Evolutionary conservation across 2,113 vertebrate species (phyloP).

Genomic region (Neolamprologus devosi): DNA sequence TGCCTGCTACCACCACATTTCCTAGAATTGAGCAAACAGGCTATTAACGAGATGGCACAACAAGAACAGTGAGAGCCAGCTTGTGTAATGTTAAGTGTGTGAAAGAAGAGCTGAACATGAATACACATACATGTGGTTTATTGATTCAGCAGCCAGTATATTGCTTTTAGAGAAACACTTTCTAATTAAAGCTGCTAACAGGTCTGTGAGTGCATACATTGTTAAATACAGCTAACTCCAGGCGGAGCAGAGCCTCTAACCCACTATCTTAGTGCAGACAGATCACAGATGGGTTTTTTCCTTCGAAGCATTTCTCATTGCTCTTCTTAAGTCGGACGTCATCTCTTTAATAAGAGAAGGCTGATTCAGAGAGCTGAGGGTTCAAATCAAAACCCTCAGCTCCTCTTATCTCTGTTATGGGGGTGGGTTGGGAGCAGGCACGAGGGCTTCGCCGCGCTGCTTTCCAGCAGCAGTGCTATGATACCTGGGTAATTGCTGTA

Average conservation of each 20-base stretch:
- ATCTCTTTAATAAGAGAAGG: background rate
- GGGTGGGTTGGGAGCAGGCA: background rate
- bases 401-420: background rate
- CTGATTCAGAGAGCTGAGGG: background rate
- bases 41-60: conserved; percentile 16
- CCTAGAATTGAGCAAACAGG: conserved; percentile 4
- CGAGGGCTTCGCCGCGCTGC: background rate
- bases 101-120: background rate
- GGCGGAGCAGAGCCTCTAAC: background rate
- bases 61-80: background rate
- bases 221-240: background rate
- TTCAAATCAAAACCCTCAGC: background rate
- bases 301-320: background rate
- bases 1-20: background rate
- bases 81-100: background rate
- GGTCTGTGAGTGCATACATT: background rate
- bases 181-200: background rate
- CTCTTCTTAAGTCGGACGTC: background rate
- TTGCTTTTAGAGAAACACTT: background rate
- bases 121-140: background rate
- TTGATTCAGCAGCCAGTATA: background rate
- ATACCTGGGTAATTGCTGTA: conserved; percentile 61
- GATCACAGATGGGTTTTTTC: background rate
- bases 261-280: background rate
- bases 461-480: conserved; percentile 30